Evolutionary conservation across 2,888 invertebrate species (phyloP).

Genomic region (Zhuqinia jingwanae): DNA sequence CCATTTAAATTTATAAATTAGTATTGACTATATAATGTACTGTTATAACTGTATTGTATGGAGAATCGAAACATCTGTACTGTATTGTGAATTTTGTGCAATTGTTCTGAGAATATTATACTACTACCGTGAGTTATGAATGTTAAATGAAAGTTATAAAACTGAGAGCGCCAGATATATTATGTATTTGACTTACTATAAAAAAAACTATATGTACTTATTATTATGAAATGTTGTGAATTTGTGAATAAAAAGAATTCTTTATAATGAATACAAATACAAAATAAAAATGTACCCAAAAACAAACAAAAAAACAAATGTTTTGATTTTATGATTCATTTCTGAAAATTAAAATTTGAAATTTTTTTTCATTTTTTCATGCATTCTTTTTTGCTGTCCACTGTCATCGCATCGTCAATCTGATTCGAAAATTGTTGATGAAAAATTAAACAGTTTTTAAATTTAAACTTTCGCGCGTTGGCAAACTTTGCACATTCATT

Average conservation of each 20-base stretch:
- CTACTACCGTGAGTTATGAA: background rate
- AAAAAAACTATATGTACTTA: background rate
- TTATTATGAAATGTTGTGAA: constrained; percentile 26
- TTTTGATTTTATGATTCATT: no score
- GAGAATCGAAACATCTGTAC: background rate
- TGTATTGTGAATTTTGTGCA: background rate
- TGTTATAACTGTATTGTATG: no score
- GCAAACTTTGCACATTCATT: no score
- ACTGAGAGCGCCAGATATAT: background rate
- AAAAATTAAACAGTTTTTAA: no score
- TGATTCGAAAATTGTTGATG: no score
- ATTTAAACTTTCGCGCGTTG: no score
- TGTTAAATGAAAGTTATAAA: background rate
- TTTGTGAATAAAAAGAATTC: constrained; percentile 39
- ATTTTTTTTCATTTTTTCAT: background rate
- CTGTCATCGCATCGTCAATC: no score
- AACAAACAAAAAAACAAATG: constrained; percentile 7
- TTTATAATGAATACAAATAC: constrained; percentile 53
- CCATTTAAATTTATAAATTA: constrained; percentile 1
- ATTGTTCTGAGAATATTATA: constrained; percentile 1
- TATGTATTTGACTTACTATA: background rate
- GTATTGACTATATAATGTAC: no score
- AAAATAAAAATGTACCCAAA: constrained; percentile 31
- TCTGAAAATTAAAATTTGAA: no score
- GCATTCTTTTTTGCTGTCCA: no score